phyloP scores from a whole-genome alignment of 2,797 vertebrate genomes.

The Stomatorhinus walkeri region DNA sequence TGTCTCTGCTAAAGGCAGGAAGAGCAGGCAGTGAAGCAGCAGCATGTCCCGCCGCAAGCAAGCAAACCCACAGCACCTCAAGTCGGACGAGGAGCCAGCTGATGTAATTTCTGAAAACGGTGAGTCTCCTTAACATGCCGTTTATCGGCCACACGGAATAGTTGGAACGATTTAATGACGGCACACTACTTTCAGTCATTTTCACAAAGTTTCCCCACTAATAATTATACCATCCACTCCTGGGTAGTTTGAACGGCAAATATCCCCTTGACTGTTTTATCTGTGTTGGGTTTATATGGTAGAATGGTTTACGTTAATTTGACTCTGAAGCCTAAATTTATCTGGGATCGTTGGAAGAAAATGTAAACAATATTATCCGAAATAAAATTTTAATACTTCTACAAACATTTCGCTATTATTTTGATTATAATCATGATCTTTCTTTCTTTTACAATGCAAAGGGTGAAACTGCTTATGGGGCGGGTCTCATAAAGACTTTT shows the following conservation, averaged over 20 bases:
- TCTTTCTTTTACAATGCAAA: neutral
- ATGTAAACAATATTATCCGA: neutral
- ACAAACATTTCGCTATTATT: neutral
- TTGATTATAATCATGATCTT: neutral
- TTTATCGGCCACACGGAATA: neutral
- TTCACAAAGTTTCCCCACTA: neutral
- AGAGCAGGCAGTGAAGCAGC: conserved; percentile 56
- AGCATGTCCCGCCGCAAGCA: conserved; percentile 86
- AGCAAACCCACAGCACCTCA: conserved; percentile 79
- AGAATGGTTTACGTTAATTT: neutral
- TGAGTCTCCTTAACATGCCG: conserved; percentile 50
- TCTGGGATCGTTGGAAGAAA: neutral
- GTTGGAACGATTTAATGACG: neutral
- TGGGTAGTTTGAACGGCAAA: neutral
- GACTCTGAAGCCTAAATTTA: neutral
- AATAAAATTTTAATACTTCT: neutral
- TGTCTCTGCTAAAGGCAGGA: conserved; percentile 70
- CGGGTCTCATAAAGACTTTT: conserved; percentile 5
- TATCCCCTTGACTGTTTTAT: neutral
- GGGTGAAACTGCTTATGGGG: neutral
- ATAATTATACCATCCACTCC: neutral
- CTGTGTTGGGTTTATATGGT: neutral
- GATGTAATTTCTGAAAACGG: conserved; percentile 64
- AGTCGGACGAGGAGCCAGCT: conserved; percentile 68
- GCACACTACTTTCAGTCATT: neutral